Conservation (phyloP, 2,797 vertebrate species). For the Esox lucius region DNA sequence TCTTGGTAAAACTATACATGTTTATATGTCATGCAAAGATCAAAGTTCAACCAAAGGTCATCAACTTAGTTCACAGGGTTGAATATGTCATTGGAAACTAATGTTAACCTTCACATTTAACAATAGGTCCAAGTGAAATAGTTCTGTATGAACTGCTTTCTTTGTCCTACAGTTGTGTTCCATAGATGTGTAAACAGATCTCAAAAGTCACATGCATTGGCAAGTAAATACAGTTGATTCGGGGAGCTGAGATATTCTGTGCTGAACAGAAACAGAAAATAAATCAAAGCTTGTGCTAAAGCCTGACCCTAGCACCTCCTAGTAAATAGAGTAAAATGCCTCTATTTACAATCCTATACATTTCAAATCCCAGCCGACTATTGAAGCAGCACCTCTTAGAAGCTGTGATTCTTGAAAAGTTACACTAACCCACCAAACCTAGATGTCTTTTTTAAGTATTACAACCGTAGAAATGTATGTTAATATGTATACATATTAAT, state of each 20-base stretch:
- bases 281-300: neutral
- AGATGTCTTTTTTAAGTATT: neutral
- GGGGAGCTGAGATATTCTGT: neutral
- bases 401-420: neutral
- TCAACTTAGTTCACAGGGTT: neutral
- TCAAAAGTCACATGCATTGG: too few species aligned
- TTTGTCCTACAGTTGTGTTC: too few species aligned
- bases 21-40: neutral
- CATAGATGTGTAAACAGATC: too few species aligned
- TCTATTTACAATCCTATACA: neutral
- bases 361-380: neutral
- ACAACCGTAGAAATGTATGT: neutral
- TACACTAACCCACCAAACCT: neutral
- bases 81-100: neutral
- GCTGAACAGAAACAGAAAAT: neutral
- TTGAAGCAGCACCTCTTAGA: neutral
- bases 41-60: conserved; percentile 27
- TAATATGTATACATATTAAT: neutral
- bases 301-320: neutral
- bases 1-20: neutral
- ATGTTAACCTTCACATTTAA: neutral
- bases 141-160: neutral
- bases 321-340: neutral
- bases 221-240: too few species aligned
- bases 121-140: neutral